Base-by-base conservation (phyloP, 2,888 invertebrate species). In the Folsomia manolachei region DNA sequence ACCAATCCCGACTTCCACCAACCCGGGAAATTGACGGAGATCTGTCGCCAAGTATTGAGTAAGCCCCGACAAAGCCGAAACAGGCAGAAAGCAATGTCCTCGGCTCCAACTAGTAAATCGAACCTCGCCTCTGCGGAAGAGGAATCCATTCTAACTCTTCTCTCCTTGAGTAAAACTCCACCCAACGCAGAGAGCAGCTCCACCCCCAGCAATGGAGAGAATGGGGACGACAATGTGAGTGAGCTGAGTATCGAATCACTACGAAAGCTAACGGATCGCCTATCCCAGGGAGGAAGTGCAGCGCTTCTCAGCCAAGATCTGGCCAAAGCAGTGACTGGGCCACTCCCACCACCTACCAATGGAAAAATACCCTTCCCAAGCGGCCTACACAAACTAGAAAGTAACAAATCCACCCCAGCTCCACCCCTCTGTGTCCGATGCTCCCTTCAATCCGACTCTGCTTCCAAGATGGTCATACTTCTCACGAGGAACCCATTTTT, bases 161-260 rank as follows among this genome's bases (percentile, higher is more conserved):
- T 64, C 14, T 64, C 64, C 26, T n/a, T 64, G 4, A 64, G 64
- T 19, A 64, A 64, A 64, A 27, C 64, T 64, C 64, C 64, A 27
- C 27, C 27, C 4, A 14, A 39, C 39, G n/a, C n/a, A n/a, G n/a
- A n/a, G n/a, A n/a, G n/a, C n/a, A n/a, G n/a, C n/a, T n/a, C n/a
- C n/a, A n/a, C n/a, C n/a, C 62, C 23, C 9, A 27, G n/a, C 64
- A 64, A 64, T 21, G 64, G 64, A 7, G 64, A 64, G 27, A 64
- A 64, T 64, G 64, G 25, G 64, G 27, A 27, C 27, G 64, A 64
- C 4, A 64, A 64, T 64, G 64, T 64, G 64, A 64, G 64, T 64
- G 64, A 64, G n/a, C 27, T 64, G 2, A 64, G 64, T 21, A 64
- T 64, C 64, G 64, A 64, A 27, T 64, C 64, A 2, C 27, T 64